Evolutionary conservation across 2,888 invertebrate genomes (phyloP), one percentile per base, ranked within the genome.

Genomic region (Mechanitis messenoides): DNA sequence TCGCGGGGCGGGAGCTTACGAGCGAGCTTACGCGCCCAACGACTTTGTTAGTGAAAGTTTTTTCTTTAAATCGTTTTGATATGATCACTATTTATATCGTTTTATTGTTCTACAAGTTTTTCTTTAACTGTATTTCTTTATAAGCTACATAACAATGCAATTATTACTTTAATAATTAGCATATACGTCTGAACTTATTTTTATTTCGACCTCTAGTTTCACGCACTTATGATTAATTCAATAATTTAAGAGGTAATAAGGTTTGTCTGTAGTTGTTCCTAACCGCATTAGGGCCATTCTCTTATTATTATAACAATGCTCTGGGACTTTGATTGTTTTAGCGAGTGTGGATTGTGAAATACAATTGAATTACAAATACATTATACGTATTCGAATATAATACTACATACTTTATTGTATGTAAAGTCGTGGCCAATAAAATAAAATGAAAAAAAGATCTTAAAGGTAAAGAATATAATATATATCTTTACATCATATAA

Each of bases 21-120:
- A 79, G 80, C 71, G 77, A 79, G 80, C 80, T 79, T 78, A 72
- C 67, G 65, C 67, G 72, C 69, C 72, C 72, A 71, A 71, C 72
- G 72, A 74, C 74, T 76, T 75, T 73, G 72, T 73, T 70, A 76
- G 78, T 76, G 80, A 80, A 80, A 80, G 79, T 81, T 78, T 76
- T 73, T 73, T 72, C 66, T 63, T 63, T 63, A 58, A 59, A 59
- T 61, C 63, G 63, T 63, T 59, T 54, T 63, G 59, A 59, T 62
- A 64, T 64, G 65, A 67, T 66, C 67, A 60, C 67, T 59, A 61
- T 65, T 62, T 64, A 66, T 62, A 64, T 55, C 58, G 59, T 62
- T 66, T 64, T 57, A 66, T 55, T 55, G 55, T 42, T 55, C 28
- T 42, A 50, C 50, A 50, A 31, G 31, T 50, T 50, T 12, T 9